phyloP scores from a whole-genome alignment of 2,113 vertebrate genomes.

The Takifugu flavidus region DNA sequence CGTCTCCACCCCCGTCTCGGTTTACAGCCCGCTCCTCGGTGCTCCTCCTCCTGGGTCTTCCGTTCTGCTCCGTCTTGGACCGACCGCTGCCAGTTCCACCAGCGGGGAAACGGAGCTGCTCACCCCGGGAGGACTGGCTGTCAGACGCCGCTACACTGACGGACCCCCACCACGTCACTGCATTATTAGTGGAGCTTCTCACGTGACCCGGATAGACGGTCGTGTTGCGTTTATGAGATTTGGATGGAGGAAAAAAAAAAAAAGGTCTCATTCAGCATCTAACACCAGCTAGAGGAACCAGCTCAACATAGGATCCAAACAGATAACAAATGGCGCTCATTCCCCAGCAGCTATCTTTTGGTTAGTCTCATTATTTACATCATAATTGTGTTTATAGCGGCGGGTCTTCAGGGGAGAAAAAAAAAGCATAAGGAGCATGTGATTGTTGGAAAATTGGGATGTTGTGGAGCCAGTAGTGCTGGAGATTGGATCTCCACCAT shows the following conservation, averaged over 20 bases:
- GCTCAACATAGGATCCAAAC: background rate
- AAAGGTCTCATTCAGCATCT: too few relatives aligned
- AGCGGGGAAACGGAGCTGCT: slow-evolving; percentile 42
- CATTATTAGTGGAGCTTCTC: slow-evolving; percentile 67
- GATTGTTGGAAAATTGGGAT: too few relatives aligned
- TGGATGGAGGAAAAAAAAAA: slow-evolving; percentile 14
- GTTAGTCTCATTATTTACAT: too few relatives aligned
- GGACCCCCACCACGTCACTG: slow-evolving; percentile 70
- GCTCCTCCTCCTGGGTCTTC: background rate
- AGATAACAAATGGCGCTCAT: background rate
- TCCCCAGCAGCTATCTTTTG: too few relatives aligned
- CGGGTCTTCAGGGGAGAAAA: too few relatives aligned
- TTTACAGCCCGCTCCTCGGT: background rate
- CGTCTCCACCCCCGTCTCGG: slow-evolving; percentile 4
- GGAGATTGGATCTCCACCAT: too few relatives aligned
- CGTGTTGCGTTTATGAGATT: slow-evolving; percentile 34
- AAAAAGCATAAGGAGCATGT: too few relatives aligned
- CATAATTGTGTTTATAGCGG: too few relatives aligned
- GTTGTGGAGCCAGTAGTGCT: too few relatives aligned
- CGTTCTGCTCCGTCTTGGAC: slow-evolving; percentile 2
- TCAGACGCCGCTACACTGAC: slow-evolving; percentile 63
- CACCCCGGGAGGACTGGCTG: slow-evolving; percentile 36
- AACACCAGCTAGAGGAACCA: background rate
- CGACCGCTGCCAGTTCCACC: slow-evolving; percentile 10
- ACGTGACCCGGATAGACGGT: slow-evolving; percentile 66